Conservation (phyloP, 2,797 vertebrate species). For the Xyrichtys novacula region DNA sequence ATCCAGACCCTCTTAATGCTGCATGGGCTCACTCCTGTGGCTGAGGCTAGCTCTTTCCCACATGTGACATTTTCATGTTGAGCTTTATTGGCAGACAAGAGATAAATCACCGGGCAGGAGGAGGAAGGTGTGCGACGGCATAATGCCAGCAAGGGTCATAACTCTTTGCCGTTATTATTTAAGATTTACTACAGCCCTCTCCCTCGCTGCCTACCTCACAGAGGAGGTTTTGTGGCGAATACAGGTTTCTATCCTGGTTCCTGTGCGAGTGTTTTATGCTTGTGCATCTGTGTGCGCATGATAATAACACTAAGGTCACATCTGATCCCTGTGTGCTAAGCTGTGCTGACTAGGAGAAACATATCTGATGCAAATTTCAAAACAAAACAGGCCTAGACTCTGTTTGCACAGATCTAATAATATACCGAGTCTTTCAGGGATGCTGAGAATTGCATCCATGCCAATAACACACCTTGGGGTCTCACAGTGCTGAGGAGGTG, state of each 20-base stretch:
- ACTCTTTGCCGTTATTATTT: constrained; percentile 82
- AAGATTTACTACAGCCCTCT: constrained; percentile 76
- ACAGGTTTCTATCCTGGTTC: constrained; percentile 28
- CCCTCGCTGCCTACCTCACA: constrained; percentile 49
- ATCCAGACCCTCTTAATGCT: constrained; percentile 78
- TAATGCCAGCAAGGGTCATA: constrained; percentile 78
- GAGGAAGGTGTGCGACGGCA: constrained; percentile 77
- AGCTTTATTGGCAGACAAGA: constrained; percentile 78
- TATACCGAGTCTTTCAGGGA: constrained; percentile 57
- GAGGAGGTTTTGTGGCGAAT: constrained; percentile 49
- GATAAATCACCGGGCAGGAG: constrained; percentile 77
- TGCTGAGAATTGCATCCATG: constrained; percentile 65
- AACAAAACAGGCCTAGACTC: constrained; percentile 44
- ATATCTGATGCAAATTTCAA: constrained; percentile 55
- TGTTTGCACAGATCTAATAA: constrained; percentile 56
- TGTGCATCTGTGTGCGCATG: constrained; percentile 25
- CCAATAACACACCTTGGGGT: constrained; percentile 74
- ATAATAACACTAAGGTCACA: constrained; percentile 66
- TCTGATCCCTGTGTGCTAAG: constrained; percentile 59
- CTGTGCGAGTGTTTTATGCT: constrained; percentile 30
- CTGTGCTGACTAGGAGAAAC: constrained; percentile 54
- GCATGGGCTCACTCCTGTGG: constrained; percentile 60
- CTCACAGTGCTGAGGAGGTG: constrained; percentile 51
- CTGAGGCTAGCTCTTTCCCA: constrained; percentile 69
- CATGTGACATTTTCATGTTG: constrained; percentile 82